Conservation (phyloP, 2,797 vertebrate species). For the Corythornis leucogaster region DNA sequence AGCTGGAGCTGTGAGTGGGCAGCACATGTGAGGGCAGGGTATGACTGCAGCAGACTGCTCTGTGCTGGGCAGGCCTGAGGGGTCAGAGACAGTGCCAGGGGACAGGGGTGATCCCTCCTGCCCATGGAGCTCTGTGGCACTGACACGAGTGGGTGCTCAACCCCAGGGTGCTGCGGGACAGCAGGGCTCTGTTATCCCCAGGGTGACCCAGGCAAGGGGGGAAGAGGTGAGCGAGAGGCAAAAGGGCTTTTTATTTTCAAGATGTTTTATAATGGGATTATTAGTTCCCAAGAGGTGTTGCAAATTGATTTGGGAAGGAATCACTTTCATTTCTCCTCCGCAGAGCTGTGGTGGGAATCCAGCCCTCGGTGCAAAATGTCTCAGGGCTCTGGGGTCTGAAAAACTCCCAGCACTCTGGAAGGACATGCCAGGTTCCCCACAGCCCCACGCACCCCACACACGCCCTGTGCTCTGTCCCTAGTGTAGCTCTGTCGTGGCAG, state of each 20-base stretch:
- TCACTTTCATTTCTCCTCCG: conserved; percentile 9
- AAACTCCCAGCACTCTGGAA: rapidly evolving
- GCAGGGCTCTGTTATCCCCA: neutral
- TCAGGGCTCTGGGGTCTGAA: neutral
- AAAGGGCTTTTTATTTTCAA: conserved; percentile 34
- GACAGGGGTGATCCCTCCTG: neutral
- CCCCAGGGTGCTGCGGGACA: neutral
- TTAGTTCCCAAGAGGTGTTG: conserved; percentile 66
- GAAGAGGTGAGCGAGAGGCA: neutral
- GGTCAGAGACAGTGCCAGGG: rapidly evolving
- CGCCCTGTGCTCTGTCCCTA: neutral
- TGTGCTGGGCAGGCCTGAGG: neutral
- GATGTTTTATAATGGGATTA: conserved; percentile 67
- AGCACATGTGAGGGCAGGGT: rapidly evolving
- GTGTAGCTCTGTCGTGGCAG: rapidly evolving
- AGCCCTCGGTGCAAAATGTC: neutral
- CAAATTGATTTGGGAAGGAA: conserved; percentile 25
- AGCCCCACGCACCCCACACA: neutral
- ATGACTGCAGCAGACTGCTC: neutral
- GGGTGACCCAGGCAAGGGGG: neutral
- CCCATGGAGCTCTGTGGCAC: neutral
- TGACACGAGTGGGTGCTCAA: neutral
- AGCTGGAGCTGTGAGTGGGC: neutral
- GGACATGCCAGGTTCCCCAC: rapidly evolving
- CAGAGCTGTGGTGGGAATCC: neutral